Base-by-base conservation (phyloP, 2,888 invertebrate species). In the Dendrolimus pini region DNA sequence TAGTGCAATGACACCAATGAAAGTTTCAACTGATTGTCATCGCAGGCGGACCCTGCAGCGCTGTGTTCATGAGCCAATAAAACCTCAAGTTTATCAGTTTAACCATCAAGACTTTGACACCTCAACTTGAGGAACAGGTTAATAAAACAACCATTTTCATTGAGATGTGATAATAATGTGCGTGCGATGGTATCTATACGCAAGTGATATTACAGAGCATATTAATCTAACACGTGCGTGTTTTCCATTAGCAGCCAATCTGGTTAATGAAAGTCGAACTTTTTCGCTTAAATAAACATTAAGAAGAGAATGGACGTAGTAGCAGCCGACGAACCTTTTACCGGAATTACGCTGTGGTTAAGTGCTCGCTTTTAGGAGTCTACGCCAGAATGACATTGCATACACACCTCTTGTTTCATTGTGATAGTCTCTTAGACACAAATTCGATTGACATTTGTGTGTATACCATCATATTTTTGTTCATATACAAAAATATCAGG, bases 201-300 rank as follows among this genome's bases (percentile, higher is more conserved):
- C 71, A 70, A 69, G 65, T 64, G 68, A 47, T 64, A 66, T 67
- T 66, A 63, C 63, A 60, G 60, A 61, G 62, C 69, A 74, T 78
- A 78, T 81, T 77, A 79, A 74, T 80, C 76, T 77, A 79, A 81
- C 75, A 75, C 71, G 72, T 67, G 68, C 69, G 69, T 71, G 77
- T 83, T 83, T 85, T 30, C 30, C 82, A 85, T 85, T 84, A 82
- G 80, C 78, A 80, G 69, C 77, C 83, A 84, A 85, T 85, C 77
- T 75, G 66, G 80, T 81, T 85, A 86, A 87, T 85, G 83, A 86
- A 77, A 75, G 74, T 76, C 76, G 76, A 86, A 85, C 74, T 85
- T 85, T 85, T 86, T 83, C 85, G 82, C 85, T 86, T 83, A 87
- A 85, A 87, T 83, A 85, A 85, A 85, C 85, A 86, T 86, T 83